Evolutionary conservation across 2,888 invertebrate species (phyloP), one percentile per base, ranked within the genome.

Genomic region (Cacoxenus indagator): DNA sequence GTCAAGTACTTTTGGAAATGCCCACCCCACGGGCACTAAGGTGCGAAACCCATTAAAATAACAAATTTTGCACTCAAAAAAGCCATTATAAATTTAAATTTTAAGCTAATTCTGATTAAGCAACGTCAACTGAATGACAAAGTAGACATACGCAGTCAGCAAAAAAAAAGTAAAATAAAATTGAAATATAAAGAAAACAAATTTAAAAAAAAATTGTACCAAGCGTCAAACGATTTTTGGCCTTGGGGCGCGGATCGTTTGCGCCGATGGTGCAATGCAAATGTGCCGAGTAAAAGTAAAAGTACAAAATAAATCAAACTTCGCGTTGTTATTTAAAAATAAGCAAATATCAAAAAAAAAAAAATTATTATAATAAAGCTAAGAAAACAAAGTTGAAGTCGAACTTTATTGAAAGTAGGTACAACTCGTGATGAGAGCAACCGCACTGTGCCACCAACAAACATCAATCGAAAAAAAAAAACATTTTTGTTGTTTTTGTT

Each of bases 11-110:
- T 37, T 37, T 37, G 37, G 5, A 37, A 37, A 8, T 11, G 37
- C 5, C 0, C 37, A 4, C 8, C 14, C 14, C 8, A 4, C 14
- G 37, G 8, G 14, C 14, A 37, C 37, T 37, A 1, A 37, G n/a
- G 37, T 37, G 37, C 1, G 9, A 37, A 37, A 37, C 1, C 22
- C 3, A 51, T 51, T 51, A 9, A 8, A 17, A 51, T 22, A 19
- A 8, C 51, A 51, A 51, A 51, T 17, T 22, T 11, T 2, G 9
- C n/a, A 0, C 9, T 14, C 19, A 22, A 51, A 51, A 43, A n/a
- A n/a, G n/a, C n/a, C 17, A 66, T 67, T 55, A 67, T 61, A 69
- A 73, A 72, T 74, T 70, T 29, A 67, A 71, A 69, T 72, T 67
- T 43, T 4, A 26, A 48, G 26, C 14, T 19, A 24, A 61, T 29